These are phyloP conservation scores for Littorina saxatilis DNA, from an alignment of 1,140 invertebrate genomes.

Conservation along the genomic window DNA sequence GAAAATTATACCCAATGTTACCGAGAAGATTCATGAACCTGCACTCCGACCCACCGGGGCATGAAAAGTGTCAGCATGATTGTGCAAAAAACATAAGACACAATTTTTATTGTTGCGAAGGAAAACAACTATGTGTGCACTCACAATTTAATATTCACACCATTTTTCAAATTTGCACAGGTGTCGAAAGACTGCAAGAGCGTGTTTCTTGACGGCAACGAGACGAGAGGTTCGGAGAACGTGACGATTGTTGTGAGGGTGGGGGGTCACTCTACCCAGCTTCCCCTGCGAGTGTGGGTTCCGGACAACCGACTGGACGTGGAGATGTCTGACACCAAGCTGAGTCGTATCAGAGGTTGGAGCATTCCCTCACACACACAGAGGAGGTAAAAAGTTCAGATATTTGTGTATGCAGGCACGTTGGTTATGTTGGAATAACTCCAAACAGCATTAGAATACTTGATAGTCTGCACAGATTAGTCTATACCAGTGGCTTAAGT, in stretches of 20 bases:
- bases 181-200: slow-evolving; percentile 97
- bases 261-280: slow-evolving; percentile 91
- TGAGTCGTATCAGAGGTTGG: slow-evolving; percentile 93
- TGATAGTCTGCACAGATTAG: background rate
- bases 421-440: background rate
- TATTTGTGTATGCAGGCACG: background rate
- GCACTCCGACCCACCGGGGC: no score
- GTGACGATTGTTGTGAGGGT: slow-evolving; percentile 96
- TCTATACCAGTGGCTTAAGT: background rate
- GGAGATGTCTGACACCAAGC: slow-evolving; percentile 88
- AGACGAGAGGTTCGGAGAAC: slow-evolving; percentile 95
- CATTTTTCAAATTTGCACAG: no score
- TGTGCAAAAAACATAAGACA: no score
- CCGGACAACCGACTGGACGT: slow-evolving; percentile 95
- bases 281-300: slow-evolving; percentile 96
- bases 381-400: slow-evolving; percentile 2
- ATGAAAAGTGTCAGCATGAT: no score
- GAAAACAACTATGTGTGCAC: no score
- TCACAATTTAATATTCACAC: no score
- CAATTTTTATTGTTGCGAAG: no score
- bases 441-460: background rate
- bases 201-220: slow-evolving; percentile 97
- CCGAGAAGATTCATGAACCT: no score
- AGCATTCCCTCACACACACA: slow-evolving; percentile 83
- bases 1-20: no score